phyloP scores from a whole-genome alignment of 2,888 invertebrate genomes.

The Drosophila setosimentum region DNA sequence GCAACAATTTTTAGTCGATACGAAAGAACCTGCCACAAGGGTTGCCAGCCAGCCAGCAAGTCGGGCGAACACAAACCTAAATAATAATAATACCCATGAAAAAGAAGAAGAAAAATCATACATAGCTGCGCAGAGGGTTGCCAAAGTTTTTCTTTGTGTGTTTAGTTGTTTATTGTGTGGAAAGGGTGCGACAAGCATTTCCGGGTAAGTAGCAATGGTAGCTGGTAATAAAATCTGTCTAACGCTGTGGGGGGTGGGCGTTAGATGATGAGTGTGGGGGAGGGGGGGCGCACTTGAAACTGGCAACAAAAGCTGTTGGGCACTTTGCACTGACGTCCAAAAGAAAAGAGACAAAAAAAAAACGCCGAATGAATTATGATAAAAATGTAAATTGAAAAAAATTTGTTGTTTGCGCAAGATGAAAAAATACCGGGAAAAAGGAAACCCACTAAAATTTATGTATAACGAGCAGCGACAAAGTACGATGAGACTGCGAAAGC shows the following conservation, averaged over 20 bases:
- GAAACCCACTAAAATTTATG: constrained; percentile 51
- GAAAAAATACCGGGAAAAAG: constrained; percentile 5
- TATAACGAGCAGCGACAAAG: constrained; percentile 43
- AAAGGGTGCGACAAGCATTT: constrained; percentile 67
- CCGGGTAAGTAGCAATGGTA: constrained; percentile 72
- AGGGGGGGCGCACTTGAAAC: constrained; percentile 54
- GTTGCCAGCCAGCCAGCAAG: constrained; percentile 49
- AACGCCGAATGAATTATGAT: constrained; percentile 60
- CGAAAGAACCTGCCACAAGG: constrained; percentile 79
- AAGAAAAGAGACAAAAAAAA: constrained; percentile 19
- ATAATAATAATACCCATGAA: constrained; percentile 44
- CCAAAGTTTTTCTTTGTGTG: constrained; percentile 28
- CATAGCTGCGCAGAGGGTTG: constrained; percentile 40
- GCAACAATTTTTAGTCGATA: constrained; percentile 71
- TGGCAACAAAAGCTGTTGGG: constrained; percentile 44
- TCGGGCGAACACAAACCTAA: constrained; percentile 48
- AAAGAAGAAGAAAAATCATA: constrained; percentile 17
- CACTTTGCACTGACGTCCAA: constrained; percentile 28
- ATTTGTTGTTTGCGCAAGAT: constrained; percentile 41
- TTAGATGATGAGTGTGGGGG: too few relatives aligned
- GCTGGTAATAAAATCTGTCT: constrained; percentile 77
- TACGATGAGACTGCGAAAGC: constrained; percentile 10
- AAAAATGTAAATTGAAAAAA: constrained; percentile 76
- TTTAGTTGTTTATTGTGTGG: constrained; percentile 40
- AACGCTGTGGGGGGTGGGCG: constrained; percentile 39